A percentile compares a stretch with the other conserved stretches of the same genome.
phyloP scores from a whole-genome alignment of 2,113 vertebrate genomes.

The Oophaga pumilio region DNA sequence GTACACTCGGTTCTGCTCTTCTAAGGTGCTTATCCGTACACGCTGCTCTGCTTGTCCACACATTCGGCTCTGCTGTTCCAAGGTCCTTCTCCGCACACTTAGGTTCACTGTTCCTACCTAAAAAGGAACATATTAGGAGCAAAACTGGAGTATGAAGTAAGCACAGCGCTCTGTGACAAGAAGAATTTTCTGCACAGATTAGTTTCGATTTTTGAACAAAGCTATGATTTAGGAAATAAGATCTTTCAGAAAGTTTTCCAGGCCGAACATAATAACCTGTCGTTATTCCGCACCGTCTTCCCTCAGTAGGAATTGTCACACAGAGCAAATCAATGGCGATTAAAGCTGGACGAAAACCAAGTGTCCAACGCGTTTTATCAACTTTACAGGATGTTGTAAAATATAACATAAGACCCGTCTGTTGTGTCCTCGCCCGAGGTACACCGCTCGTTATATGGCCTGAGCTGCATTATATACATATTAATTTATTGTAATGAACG shows the following conservation, averaged over 20 bases:
- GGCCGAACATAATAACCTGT: background rate
- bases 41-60: too few relatives aligned
- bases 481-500: conserved; percentile 52
- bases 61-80: too few relatives aligned
- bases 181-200: background rate
- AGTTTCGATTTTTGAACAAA: background rate
- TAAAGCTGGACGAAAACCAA: conserved; percentile 4
- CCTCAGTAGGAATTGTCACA: background rate
- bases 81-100: too few relatives aligned
- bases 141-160: background rate
- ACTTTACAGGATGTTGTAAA: conserved; percentile 22
- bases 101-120: background rate
- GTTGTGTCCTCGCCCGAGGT: background rate
- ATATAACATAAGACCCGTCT: conserved; percentile 3
- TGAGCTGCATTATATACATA: conserved; percentile 17
- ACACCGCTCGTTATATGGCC: background rate
- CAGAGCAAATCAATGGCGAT: background rate
- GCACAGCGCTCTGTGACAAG: too few relatives aligned
- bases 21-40: too few relatives aligned
- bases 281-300: background rate
- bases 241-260: background rate
- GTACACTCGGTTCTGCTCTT: too few relatives aligned
- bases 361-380: conserved; percentile 13
- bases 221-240: background rate
- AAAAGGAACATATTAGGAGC: background rate